phyloP scores from a whole-genome alignment of 2,113 vertebrate genomes.

The Callospermophilus lateralis region DNA sequence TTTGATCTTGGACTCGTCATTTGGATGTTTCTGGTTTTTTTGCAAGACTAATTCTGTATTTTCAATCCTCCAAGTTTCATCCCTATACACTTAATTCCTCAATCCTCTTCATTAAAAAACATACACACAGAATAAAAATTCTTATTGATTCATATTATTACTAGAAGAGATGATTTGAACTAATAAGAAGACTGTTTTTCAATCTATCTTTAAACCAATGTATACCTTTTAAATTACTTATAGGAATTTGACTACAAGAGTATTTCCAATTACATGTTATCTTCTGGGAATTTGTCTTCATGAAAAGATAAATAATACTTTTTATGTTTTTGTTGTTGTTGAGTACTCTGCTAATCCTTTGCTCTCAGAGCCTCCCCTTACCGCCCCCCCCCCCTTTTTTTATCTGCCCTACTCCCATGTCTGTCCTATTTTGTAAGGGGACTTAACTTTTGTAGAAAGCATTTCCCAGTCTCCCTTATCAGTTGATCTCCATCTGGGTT shows the following conservation, averaged over 20 bases:
- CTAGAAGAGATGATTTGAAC: not conserved
- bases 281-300: not conserved
- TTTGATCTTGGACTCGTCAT: not conserved
- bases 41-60: not conserved
- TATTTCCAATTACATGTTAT: not conserved
- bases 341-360: not conserved
- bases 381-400: not conserved
- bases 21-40: constrained; percentile 1
- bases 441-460: not conserved
- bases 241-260: not conserved
- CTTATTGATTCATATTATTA: not conserved
- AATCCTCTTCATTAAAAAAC: not conserved
- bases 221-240: not conserved
- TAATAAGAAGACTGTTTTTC: not conserved
- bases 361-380: not conserved
- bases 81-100: not conserved
- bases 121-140: not conserved
- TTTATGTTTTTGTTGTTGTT: not conserved
- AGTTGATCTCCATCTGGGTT: not conserved
- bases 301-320: not conserved
- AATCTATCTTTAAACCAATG: constrained; percentile 1
- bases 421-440: not conserved
- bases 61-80: not conserved
- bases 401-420: not conserved
- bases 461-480: not conserved